A percentile compares a stretch with the other conserved stretches of the same genome.
Evolutionary conservation across 2,888 invertebrate species (phyloP).

Genomic region (Unio pictorum): DNA sequence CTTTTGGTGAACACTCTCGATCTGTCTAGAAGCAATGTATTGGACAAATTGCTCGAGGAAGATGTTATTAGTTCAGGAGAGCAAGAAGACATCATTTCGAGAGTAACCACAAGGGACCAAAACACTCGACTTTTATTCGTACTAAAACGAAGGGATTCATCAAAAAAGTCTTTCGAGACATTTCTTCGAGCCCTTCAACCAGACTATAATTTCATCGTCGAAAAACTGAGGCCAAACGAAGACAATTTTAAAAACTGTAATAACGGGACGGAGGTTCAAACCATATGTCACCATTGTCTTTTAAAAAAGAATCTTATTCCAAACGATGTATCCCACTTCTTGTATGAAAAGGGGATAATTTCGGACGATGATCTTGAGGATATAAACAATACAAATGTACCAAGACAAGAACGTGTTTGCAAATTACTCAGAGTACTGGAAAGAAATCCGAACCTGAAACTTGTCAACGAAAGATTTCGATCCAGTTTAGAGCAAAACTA

Average conservation of each 20-base stretch:
- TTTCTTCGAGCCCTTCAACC: slow-evolving; percentile 3
- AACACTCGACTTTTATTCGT: slow-evolving; percentile 4
- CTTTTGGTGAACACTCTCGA: slow-evolving; percentile 4
- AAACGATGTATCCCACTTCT: slow-evolving; percentile 11
- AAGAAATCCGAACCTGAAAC: neutral
- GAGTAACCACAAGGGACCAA: slow-evolving; percentile 1
- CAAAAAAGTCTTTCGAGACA: slow-evolving; percentile 2
- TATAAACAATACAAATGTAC: slow-evolving; percentile 6
- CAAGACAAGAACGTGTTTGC: slow-evolving; percentile 6
- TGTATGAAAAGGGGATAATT: slow-evolving; percentile 14
- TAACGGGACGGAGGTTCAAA: too few species aligned
- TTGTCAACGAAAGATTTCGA: neutral
- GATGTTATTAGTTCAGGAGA: slow-evolving; percentile 9
- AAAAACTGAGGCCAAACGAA: neutral
- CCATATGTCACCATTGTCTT: slow-evolving; percentile 7
- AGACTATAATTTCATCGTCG: slow-evolving; percentile 7
- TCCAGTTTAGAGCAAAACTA: slow-evolving; percentile 9
- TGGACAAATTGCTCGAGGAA: slow-evolving; percentile 6
- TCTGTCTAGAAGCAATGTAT: neutral
- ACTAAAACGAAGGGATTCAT: neutral
- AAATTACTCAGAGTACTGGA: slow-evolving; percentile 4
- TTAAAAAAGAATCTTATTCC: slow-evolving; percentile 12
- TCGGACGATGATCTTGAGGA: slow-evolving; percentile 16
- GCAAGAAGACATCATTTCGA: slow-evolving; percentile 5
- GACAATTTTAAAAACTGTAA: neutral